Base-by-base conservation (phyloP, 2,797 vertebrate species). In the Sebastes reedi region DNA sequence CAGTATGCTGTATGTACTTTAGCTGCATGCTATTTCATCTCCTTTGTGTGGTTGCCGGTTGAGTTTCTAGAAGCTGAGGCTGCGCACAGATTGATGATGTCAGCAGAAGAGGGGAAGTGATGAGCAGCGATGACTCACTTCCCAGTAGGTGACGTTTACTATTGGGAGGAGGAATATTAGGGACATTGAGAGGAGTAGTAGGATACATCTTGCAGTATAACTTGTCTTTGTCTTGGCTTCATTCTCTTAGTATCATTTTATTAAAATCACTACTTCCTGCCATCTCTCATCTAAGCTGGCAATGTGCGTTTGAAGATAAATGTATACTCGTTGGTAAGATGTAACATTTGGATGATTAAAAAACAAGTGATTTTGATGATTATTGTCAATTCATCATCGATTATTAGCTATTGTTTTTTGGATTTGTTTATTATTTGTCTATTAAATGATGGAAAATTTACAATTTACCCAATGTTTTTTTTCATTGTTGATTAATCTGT, bases 61-160 rank as follows among this genome's bases (percentile, higher is more conserved):
- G 39, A 0, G 66, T 68, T 73, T 78, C 32, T 75, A 25, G 14
- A 10, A 52, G 65, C 60, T 13, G 56, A 18, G 36, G 32, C 60
- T 76, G 56, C 6, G 12, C 54, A 24, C 18, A 46, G 50, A 55
- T 5, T 54, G 86, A 84, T 91, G 91, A 91, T 69, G 75, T 93
- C 90, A 91, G 80, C 83, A 71, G 67, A 62, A 72, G 42, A 70
- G 25, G 64, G 83, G 75, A 91, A 82, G 66, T 82, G 83, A 79
- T 72, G 81, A 82, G 50, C 62, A 46, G 77, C 50, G 14, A 2
- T 89, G 92, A 91, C 69, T 92, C 91, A 90, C 82, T 89, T 88
- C 82, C 75, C 50, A 71, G 80, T 67, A 32, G 29, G 75, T 72
- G 73, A 82, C 54, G 58, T 68, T 67, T 13, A 32, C 18, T 68